Base-by-base conservation (phyloP, 2,797 vertebrate species). In the Ceryle rudis region DNA sequence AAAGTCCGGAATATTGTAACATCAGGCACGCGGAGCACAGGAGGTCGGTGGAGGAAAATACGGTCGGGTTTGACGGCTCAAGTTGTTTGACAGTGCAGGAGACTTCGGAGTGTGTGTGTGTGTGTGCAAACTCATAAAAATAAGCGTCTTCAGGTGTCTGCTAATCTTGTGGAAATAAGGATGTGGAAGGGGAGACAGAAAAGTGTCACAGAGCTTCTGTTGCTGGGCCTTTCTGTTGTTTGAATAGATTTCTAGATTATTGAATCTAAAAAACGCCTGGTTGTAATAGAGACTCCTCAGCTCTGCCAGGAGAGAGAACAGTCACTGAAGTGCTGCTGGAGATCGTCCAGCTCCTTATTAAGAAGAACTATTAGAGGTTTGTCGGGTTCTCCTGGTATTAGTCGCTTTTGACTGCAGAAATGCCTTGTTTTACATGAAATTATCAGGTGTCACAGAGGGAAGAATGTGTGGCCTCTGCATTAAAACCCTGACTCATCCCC, bases 291-390 rank as follows among this genome's bases (percentile, higher is more conserved):
- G 85, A 80, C 37, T 71, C 4, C 26, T 60, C 14, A 13, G 35
- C 54, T 31, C 44, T 90, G 65, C 62, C 69, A 77, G 80, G 42
- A 72, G 87, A 64, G 20, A 78, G 61, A 71, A 29, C 0, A 5
- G 74, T 37, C 70, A 42, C 77, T 83, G 75, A 88, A 51, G 33
- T 80, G 49, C 84, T 70, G 74, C 70, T 87, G 86, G 83, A 89
- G 35, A 33, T 42, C 5, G 0, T 71, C 90, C 94, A 91, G 54
- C 54, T 86, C 81, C 35, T 93, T 92, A 78, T 92, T 95, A 77
- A 95, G 33, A 90, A 90, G 71, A 94, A 73, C 75, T 95, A 84
- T 91, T 91, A 78, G 55, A 46, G 49, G 22, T 51, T 91, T 96
- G 67, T 90, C 83, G 37, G 69, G 26, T 85, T 96, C 66, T 85